Evolutionary conservation across 2,888 invertebrate genomes (phyloP).

Genomic region (Polylopha cassiicola): DNA sequence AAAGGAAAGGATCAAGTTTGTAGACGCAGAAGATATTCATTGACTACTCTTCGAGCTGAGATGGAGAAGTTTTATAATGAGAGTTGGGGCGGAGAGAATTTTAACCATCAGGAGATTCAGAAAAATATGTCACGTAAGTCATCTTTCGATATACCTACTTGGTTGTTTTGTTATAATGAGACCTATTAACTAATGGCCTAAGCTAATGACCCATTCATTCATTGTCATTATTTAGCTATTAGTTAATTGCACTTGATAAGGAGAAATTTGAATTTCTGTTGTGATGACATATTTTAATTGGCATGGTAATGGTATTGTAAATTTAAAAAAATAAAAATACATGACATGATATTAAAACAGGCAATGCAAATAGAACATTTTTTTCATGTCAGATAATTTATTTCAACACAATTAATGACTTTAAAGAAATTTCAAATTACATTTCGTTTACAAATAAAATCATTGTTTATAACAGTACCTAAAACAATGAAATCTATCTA

Average conservation of each 20-base stretch:
- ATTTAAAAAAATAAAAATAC: too few species aligned
- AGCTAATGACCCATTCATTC: neutral
- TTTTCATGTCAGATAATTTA: too few species aligned
- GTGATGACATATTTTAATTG: too few species aligned
- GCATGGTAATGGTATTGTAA: too few species aligned
- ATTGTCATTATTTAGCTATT: slow-evolving; percentile 5
- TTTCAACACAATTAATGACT: too few species aligned
- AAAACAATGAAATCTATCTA: too few species aligned
- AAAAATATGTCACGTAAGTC: slow-evolving; percentile 81
- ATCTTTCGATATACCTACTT: neutral
- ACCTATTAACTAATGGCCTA: neutral
- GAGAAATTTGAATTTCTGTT: neutral
- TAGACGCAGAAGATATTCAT: slow-evolving; percentile 53
- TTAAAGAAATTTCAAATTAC: too few species aligned
- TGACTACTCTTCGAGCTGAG: slow-evolving; percentile 63
- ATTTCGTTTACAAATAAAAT: too few species aligned
- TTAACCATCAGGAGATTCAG: slow-evolving; percentile 75
- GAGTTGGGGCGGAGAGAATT: slow-evolving; percentile 81
- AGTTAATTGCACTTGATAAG: slow-evolving; percentile 7
- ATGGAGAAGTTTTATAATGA: slow-evolving; percentile 81
- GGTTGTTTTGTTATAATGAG: neutral
- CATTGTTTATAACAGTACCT: too few species aligned
- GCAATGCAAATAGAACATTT: too few species aligned
- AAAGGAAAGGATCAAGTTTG: slow-evolving; percentile 57
- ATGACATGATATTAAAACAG: too few species aligned